Base-by-base conservation (phyloP, 2,797 vertebrate species). In the Zenarchopterus dispar region DNA sequence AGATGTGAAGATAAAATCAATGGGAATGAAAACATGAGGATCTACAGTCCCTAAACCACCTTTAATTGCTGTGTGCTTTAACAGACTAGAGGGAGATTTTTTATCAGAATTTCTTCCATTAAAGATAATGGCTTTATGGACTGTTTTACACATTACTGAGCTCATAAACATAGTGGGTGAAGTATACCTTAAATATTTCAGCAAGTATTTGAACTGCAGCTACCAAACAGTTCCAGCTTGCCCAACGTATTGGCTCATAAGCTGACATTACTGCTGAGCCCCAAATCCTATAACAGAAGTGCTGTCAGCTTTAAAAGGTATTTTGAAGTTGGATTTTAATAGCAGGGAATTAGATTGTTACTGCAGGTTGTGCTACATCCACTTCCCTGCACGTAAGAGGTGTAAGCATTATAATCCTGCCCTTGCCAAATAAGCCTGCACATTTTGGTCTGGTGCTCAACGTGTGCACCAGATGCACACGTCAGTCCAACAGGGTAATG, bases 261-360 rank as follows among this genome's bases (percentile, higher is more conserved):
- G 28, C 59, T 50, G 56, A 57, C 65, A 71, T 77, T 62, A 78
- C 15, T 46, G 41, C 36, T 64, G 33, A 81, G 60, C 60, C 53
- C 58, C 53, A 41, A 68, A 77, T 77, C 70, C 75, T 70, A 23
- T 64, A 66, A 81, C 55, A 59, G 49, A 9, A 57, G 52, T 44
- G 0, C 26, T 56, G 76, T 81, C 78, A 65, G 70, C 74, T 52
- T 70, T 73, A 69, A 82, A 70, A 22, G 67, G 62, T 50, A 59
- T 60, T 78, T 80, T 66, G n/a, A 75, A 67, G 77, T 54, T 73
- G 73, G 54, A 45, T 16, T 81, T 80, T 85, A 82, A 84, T 80
- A 74, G 77, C 72, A 70, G 68, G 76, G 63, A 77, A 84, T 86
- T 77, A 78, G 58, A 70, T 73, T 67, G 58, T 77, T 67, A 69